A percentile compares a stretch with the other conserved stretches of the same genome.
These are phyloP conservation scores for Chaenocephalus aceratus DNA, from an alignment of 2,113 vertebrate genomes.

Conservation along the genomic window DNA sequence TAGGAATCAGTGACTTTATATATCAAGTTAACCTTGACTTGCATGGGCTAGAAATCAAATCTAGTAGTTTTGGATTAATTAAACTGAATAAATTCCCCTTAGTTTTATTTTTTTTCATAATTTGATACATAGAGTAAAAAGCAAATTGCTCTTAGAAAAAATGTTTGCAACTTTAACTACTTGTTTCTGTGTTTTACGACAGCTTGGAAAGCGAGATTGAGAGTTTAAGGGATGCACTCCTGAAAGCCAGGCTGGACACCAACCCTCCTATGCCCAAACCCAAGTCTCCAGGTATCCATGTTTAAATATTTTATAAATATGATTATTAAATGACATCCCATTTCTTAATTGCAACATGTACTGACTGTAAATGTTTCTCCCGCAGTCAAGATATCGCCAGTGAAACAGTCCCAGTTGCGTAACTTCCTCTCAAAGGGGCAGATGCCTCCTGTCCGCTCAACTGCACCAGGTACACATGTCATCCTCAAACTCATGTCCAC, in stretches of 20 bases:
- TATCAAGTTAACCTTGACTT: not conserved
- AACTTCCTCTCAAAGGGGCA: constrained; percentile 96
- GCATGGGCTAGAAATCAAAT: constrained; percentile 2
- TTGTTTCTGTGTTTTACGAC: constrained; percentile 31
- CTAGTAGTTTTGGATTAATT: constrained; percentile 9
- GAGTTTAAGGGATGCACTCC: constrained; percentile 87
- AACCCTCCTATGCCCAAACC: constrained; percentile 76
- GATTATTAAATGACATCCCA: not conserved
- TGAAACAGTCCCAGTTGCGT: constrained; percentile 92
- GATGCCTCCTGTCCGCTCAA: constrained; percentile 92
- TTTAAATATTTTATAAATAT: not conserved
- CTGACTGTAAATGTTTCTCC: constrained; percentile 18
- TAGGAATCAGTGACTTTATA: not conserved
- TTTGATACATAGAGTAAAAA: not conserved
- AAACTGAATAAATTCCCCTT: not conserved
- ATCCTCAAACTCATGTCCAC: not conserved
- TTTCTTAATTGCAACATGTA: not conserved
- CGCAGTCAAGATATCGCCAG: constrained; percentile 89
- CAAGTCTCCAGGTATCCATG: constrained; percentile 85
- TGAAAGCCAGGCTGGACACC: constrained; percentile 90
- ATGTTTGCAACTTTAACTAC: not conserved
- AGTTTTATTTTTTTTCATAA: not conserved
- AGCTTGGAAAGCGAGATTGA: constrained; percentile 94
- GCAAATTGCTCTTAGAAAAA: not conserved
- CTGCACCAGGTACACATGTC: constrained; percentile 91